A percentile compares a stretch with the other conserved stretches of the same genome.
Evolutionary conservation across 2,797 vertebrate species (phyloP).

Genomic region (Aselliscus stoliczkanus): DNA sequence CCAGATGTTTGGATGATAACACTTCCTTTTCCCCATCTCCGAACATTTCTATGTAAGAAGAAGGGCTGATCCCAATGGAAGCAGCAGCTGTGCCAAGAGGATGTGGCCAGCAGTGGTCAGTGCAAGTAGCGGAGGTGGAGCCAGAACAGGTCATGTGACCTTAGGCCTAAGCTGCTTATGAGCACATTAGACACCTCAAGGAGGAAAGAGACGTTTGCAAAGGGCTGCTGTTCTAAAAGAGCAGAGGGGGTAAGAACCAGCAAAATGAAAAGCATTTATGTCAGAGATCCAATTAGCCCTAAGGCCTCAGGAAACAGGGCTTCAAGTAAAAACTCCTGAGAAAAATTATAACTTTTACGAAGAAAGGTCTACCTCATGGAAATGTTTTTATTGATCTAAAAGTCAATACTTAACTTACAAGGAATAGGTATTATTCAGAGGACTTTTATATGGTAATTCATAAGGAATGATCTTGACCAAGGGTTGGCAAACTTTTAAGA

Average conservation of each 20-base stretch:
- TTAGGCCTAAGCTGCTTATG: background rate
- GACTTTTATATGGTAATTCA: background rate
- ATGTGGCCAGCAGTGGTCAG: background rate
- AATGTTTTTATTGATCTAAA: background rate
- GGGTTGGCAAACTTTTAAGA: no score
- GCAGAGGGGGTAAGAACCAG: background rate
- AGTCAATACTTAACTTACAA: background rate
- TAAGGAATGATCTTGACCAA: background rate
- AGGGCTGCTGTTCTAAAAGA: background rate
- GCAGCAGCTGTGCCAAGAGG: background rate
- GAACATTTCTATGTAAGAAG: background rate
- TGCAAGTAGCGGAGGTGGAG: background rate
- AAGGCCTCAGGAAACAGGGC: background rate
- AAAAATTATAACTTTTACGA: background rate
- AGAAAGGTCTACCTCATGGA: background rate
- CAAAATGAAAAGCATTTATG: background rate
- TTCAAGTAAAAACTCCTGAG: background rate
- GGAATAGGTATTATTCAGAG: background rate
- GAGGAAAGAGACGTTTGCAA: background rate
- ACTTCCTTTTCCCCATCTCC: background rate
- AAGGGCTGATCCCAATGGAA: background rate
- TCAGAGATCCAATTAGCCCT: background rate
- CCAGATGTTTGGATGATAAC: slow-evolving; percentile 5
- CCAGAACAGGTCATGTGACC: background rate
- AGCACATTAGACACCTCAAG: background rate